These are phyloP conservation scores for Microchirus variegatus DNA, from an alignment of 2,797 vertebrate genomes.

Conservation along the genomic window DNA sequence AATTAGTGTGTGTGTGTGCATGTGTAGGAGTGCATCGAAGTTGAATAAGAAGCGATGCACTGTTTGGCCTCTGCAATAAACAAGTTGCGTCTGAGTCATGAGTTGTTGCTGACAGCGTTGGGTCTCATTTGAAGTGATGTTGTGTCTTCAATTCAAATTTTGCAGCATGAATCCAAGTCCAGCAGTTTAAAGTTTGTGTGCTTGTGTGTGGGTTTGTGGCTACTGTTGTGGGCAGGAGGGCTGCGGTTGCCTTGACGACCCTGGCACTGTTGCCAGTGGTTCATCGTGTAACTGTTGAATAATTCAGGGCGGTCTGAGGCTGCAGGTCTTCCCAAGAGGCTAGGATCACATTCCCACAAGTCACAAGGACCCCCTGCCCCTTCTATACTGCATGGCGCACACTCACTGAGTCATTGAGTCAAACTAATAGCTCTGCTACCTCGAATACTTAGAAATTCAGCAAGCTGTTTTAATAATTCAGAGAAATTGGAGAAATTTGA, in stretches of 20 bases:
- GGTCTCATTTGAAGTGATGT: constrained; percentile 21
- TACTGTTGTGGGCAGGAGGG: constrained; percentile 65
- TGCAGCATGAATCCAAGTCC: constrained; percentile 21
- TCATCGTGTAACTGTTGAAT: constrained; percentile 80
- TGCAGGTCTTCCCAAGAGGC: constrained; percentile 50
- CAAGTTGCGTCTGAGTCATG: constrained; percentile 7
- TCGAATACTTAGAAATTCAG: background rate
- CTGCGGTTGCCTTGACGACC: constrained; percentile 86
- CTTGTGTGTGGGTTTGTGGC: constrained; percentile 63
- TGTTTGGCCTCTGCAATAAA: constrained; percentile 22
- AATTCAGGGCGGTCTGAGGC: constrained; percentile 82
- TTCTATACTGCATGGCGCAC: background rate
- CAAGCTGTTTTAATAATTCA: background rate
- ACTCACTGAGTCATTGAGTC: background rate
- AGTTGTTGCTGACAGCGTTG: constrained; percentile 15
- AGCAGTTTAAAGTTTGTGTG: constrained; percentile 48
- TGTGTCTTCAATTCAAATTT: constrained; percentile 24
- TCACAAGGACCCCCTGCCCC: constrained; percentile 39
- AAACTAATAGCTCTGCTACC: constrained; percentile 1
- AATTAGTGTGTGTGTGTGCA: constrained; percentile 2
- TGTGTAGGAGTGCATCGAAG: constrained; percentile 8
- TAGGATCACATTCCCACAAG: constrained; percentile 52
- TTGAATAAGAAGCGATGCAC: constrained; percentile 9
- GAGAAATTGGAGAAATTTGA: background rate
- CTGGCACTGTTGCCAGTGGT: constrained; percentile 75